phyloP scores from a whole-genome alignment of 2,888 invertebrate species.

The Imbricaverruca yamaguchii region DNA sequence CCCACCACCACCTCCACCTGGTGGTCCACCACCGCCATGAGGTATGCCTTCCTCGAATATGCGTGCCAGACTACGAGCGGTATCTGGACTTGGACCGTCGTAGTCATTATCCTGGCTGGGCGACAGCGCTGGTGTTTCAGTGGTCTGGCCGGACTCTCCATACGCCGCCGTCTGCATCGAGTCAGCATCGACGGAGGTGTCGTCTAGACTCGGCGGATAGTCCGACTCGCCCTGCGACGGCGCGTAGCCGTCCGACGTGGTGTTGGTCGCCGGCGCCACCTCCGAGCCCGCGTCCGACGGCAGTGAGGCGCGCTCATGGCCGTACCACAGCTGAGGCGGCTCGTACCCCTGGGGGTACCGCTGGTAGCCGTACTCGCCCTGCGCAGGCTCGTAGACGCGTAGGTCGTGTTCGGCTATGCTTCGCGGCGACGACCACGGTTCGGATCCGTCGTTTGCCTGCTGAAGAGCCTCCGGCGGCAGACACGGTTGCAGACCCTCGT shows the following conservation, averaged over 20 bases:
- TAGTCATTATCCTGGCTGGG: not conserved
- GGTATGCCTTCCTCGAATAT: not conserved
- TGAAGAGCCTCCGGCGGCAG: not conserved
- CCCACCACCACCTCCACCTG: not conserved
- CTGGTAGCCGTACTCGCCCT: conserved; percentile 8
- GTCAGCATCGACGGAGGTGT: not conserved
- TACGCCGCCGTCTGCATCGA: too few species aligned
- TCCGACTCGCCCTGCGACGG: conserved; percentile 12
- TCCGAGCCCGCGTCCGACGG: not conserved
- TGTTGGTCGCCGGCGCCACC: not conserved
- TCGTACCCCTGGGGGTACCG: conserved; percentile 14
- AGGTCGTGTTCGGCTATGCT: not conserved
- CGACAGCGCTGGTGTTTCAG: not conserved
- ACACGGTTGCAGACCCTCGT: conserved; percentile 3
- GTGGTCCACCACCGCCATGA: not conserved
- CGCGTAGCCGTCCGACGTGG: not conserved
- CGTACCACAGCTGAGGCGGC: conserved; percentile 16
- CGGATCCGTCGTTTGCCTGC: not conserved
- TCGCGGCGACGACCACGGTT: not conserved
- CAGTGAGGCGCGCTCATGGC: not conserved
- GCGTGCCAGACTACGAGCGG: not conserved
- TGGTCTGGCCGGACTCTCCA: too few species aligned
- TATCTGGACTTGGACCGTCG: not conserved
- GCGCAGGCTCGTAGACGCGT: not conserved
- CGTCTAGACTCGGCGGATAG: not conserved